phyloP scores from a whole-genome alignment of 2,888 invertebrate genomes.

The Tenthredo mesomela region DNA sequence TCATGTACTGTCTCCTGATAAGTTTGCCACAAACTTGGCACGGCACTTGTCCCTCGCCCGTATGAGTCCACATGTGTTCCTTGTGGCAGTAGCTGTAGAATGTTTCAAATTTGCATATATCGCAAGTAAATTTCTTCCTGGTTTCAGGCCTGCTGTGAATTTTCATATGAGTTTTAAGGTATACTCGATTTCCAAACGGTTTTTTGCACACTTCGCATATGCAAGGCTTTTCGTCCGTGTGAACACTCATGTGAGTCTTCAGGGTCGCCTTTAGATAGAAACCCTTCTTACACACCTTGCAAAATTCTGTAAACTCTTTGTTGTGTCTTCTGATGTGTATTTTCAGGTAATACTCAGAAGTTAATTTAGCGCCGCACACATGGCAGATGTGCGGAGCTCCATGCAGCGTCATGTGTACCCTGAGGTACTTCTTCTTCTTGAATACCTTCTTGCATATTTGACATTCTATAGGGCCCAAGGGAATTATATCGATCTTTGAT shows the following conservation, averaged over 20 bases:
- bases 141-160: slow-evolving; percentile 68
- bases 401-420: slow-evolving; percentile 67
- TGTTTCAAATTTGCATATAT: slow-evolving; percentile 76
- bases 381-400: slow-evolving; percentile 81
- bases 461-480: slow-evolving; percentile 51
- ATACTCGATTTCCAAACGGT: slow-evolving; percentile 79
- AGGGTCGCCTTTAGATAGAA: slow-evolving; percentile 71
- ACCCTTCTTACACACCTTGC: slow-evolving; percentile 73
- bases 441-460: slow-evolving; percentile 52
- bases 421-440: slow-evolving; percentile 63
- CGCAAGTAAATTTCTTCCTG: slow-evolving; percentile 80
- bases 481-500: not conserved
- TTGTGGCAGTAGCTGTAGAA: slow-evolving; percentile 76
- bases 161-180: slow-evolving; percentile 78
- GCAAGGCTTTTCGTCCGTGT: slow-evolving; percentile 64
- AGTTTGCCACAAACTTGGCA: slow-evolving; percentile 76
- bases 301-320: slow-evolving; percentile 77
- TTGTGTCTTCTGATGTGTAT: slow-evolving; percentile 82
- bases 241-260: slow-evolving; percentile 72
- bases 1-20: slow-evolving; percentile 70
- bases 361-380: slow-evolving; percentile 82
- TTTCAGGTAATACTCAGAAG: slow-evolving; percentile 82
- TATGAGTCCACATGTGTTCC: slow-evolving; percentile 76
- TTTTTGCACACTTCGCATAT: slow-evolving; percentile 74
- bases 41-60: slow-evolving; percentile 71